Conservation (phyloP, 92 coral and sea anemone genomes). For the Phymanthus crucifer region DNA sequence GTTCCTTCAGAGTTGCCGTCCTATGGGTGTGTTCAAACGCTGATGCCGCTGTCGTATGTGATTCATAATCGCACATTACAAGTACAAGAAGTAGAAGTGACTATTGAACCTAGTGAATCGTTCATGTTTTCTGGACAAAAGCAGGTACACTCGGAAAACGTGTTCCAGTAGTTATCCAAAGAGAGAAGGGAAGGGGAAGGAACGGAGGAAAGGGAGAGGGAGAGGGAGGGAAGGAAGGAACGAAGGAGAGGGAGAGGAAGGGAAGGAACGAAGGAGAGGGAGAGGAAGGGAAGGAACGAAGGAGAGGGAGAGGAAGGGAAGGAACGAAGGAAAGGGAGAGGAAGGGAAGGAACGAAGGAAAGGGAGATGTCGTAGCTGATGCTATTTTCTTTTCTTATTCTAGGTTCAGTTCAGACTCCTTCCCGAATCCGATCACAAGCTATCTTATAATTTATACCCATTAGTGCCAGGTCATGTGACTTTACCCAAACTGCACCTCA, state of each 20-base stretch:
- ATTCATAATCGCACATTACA: conserved; percentile 83
- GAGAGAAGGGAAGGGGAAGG: not conserved
- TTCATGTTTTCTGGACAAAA: conserved; percentile 97
- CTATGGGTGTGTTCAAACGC: conserved; percentile 86
- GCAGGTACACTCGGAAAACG: conserved; percentile 58
- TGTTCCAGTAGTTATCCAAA: not conserved
- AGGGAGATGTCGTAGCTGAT: no score
- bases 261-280: no score
- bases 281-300: no score
- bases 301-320: no score
- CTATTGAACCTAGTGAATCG: conserved; percentile 92
- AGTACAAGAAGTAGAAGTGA: conserved; percentile 92
- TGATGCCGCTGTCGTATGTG: conserved; percentile 79
- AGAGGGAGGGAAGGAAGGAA: no score
- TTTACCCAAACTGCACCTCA: conserved; percentile 87
- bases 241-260: no score
- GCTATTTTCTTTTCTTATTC: no score
- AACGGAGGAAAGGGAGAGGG: no score
- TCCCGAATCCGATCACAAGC: conserved; percentile 88
- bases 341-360: no score
- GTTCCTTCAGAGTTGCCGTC: conserved; percentile 76
- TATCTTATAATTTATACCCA: conserved; percentile 89
- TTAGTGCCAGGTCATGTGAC: conserved; percentile 85
- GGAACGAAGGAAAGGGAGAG: no score
- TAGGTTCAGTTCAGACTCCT: conserved; percentile 94